A percentile compares a stretch with the other conserved stretches of the same genome.
These are phyloP conservation scores for Ectemnius cavifrons DNA, from an alignment of 2,888 invertebrate species.

Conservation along the genomic window DNA sequence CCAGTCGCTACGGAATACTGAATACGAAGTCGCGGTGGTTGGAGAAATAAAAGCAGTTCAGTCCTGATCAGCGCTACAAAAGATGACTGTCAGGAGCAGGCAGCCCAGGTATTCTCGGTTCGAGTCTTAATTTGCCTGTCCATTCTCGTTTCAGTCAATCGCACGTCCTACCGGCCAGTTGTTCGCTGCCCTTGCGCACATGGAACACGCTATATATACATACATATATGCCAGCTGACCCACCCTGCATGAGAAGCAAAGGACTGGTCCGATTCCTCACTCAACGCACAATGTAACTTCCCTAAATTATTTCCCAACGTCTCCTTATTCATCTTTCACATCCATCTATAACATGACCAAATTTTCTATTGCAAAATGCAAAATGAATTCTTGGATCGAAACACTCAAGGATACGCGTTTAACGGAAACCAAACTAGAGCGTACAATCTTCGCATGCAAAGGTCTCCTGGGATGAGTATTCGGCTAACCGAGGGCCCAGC, in stretches of 20 bases:
- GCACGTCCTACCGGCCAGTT: constrained; percentile 29
- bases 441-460: too few relatives aligned
- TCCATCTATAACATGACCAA: too few relatives aligned
- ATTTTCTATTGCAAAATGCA: too few relatives aligned
- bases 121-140: constrained; percentile 61
- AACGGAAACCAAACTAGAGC: too few relatives aligned
- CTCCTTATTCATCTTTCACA: constrained; percentile 38
- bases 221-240: too few relatives aligned
- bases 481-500: too few relatives aligned
- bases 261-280: constrained; percentile 8
- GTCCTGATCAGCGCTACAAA: constrained; percentile 17
- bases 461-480: too few relatives aligned
- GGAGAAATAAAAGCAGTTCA: too few relatives aligned
- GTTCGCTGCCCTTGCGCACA: constrained; percentile 29
- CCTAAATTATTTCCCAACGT: constrained; percentile 55
- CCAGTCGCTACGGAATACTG: too few relatives aligned
- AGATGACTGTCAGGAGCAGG: constrained; percentile 41
- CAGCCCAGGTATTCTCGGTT: constrained; percentile 39
- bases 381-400: too few relatives aligned
- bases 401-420: too few relatives aligned
- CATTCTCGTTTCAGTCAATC: constrained; percentile 53
- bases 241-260: neutral
- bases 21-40: too few relatives aligned
- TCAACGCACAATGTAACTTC: constrained; percentile 20
- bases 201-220: constrained; percentile 26